Base-by-base conservation (phyloP, 2,888 invertebrate genomes). In the Caenorhabditis macrosperma region DNA sequence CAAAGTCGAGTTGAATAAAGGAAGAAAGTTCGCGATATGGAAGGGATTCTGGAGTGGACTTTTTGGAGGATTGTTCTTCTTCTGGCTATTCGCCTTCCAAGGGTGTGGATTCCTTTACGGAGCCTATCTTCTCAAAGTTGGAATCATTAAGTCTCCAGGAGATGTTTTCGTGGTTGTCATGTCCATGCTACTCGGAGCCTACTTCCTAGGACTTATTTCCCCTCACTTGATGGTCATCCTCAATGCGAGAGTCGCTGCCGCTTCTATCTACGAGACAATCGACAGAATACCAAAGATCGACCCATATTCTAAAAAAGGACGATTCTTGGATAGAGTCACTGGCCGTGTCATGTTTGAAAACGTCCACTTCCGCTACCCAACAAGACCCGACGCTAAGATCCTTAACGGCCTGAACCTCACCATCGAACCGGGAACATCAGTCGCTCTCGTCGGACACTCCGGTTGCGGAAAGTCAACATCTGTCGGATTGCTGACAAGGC, bases 331-430 rank as follows among this genome's bases (percentile, higher is more conserved):
- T 24, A 44, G 28, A 15, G 63, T 80, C 1, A 52, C 22, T 2
- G 86, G 86, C 17, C 50, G 76, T 52, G 78, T 86, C 6, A 77
- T 60, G 15, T 88, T 88, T 67, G 82, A 86, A 59, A 84, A 88
- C 61, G 87, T 88, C 15, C 83, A 85, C 48, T 88, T 88, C 78
- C 72, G 87, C 0, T 88, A 87, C 59, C 88, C 87, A 3, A 85
- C 84, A 0, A 63, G 86, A 52, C 77, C 66, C 63, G 81, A 86
- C 9, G 64, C 63, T 1, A 63, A 84, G 57, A 84, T 86, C 28
- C 67, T 86, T 46, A 83, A 82, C 48, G 86, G 86, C 4, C 52
- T 86, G 26, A 82, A 79, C 54, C 64, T 86, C 12, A 67, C 60
- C 41, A 78, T 85, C 38, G 81, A 86, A 44, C 86, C 86, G 1